Evolutionary conservation across 2,888 invertebrate genomes (phyloP), one percentile per base, ranked within the genome.

Genomic region (Anoplius nigerrimus): DNA sequence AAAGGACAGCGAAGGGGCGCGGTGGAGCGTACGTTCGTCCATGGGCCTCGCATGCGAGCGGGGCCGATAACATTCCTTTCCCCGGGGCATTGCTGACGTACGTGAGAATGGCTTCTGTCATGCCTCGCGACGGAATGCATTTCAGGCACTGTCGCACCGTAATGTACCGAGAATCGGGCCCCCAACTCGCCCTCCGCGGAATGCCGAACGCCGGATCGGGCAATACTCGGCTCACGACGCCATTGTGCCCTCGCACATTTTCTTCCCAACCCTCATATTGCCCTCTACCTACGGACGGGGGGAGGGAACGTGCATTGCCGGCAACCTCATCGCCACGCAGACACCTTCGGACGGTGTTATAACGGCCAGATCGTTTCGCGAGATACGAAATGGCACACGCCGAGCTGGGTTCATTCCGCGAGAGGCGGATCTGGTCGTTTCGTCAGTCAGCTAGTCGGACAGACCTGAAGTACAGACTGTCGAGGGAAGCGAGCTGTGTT

Each of bases 101-200:
- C 42, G 51, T 58, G 54, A 65, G 20, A 66, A 63, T 66, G 74
- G 62, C 64, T 66, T 69, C 62, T 66, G 71, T 69, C 74, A 71
- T 71, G 48, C 66, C 75, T 69, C 74, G 69, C 60, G 16, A 18
- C 64, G 75, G 75, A 75, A 75, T 75, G 75, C 74, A 62, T 75
- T 75, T 75, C 74, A 76, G 69, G 72, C 64, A 75, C 77, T 71
- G 70, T 76, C 78, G 61, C n/a, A n/a, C 46, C 22, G 46, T 58
- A 18, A 2, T 21, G 75, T 81, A 79, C 76, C 82, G 75, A 80
- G 82, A 82, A 82, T 80, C 77, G 76, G 78, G 74, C 74, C 76
- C 79, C 72, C 16, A 16, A 18, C n/a, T 48, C 48, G 48, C 48
- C 48, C 48, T 48, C 48, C 48, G 48, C n/a, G 48, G 48, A 48